Evolutionary conservation across 1,140 invertebrate genomes (phyloP).

Genomic region (Homarus americanus): DNA sequence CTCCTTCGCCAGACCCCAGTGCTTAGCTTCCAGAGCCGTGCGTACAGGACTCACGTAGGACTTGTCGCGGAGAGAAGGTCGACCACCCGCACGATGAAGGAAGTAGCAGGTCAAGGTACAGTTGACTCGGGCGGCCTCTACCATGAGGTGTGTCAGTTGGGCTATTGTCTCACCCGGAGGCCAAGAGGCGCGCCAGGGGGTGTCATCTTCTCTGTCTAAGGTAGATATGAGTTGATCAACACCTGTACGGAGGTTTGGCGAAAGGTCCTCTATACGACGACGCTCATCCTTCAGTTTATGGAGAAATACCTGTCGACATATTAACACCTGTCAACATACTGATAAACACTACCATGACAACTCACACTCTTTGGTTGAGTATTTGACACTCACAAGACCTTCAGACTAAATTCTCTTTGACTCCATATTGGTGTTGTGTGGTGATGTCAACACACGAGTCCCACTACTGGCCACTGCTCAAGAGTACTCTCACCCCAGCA

Average conservation of each 20-base stretch:
- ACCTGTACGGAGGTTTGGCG: not conserved
- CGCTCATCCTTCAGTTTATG: not conserved
- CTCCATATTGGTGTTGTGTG: too few relatives aligned
- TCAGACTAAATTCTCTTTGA: too few relatives aligned
- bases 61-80: not conserved
- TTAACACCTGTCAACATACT: too few relatives aligned
- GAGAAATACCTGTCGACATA: too few relatives aligned
- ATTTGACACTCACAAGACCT: too few relatives aligned
- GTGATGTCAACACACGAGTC: too few relatives aligned
- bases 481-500: too few relatives aligned
- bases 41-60: not conserved
- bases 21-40: not conserved
- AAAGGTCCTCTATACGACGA: not conserved
- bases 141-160: constrained; percentile 15
- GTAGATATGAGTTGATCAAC: not conserved
- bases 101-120: constrained; percentile 36
- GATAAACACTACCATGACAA: too few relatives aligned
- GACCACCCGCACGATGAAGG: constrained; percentile 5
- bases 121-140: constrained; percentile 17
- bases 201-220: not conserved
- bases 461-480: too few relatives aligned
- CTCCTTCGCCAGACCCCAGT: not conserved
- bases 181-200: constrained; percentile 11
- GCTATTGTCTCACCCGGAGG: not conserved
- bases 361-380: too few relatives aligned